These are phyloP conservation scores for Sinohyriopsis cumingii DNA, from an alignment of 2,888 invertebrate genomes.

Conservation along the genomic window DNA sequence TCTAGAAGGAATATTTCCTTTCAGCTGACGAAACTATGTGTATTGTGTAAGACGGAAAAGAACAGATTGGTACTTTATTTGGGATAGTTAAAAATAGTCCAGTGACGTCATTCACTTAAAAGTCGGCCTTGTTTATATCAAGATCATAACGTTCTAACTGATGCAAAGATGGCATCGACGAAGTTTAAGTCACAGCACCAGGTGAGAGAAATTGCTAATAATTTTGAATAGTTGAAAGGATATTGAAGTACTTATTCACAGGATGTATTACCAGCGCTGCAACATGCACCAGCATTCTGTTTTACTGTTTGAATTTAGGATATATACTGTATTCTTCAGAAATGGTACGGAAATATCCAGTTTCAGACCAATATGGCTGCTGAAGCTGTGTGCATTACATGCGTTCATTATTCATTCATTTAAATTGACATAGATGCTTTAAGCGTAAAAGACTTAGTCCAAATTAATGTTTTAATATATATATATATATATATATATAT, in stretches of 20 bases:
- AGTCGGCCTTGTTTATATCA: slow-evolving; percentile 22
- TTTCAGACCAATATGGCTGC: not conserved
- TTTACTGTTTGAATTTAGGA: not conserved
- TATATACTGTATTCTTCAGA: not conserved
- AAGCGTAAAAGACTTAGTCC: no score
- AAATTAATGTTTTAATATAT: no score
- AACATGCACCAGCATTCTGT: not conserved
- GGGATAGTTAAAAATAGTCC: no score
- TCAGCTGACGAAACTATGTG: no score
- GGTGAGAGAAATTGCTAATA: slow-evolving; percentile 29
- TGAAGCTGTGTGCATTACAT: not conserved
- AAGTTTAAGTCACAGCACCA: slow-evolving; percentile 48
- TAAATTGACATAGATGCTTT: no score
- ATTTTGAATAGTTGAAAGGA: not conserved
- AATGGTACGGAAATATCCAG: not conserved
- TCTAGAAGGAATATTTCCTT: no score
- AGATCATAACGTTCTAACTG: slow-evolving; percentile 40
- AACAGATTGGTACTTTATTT: no score
- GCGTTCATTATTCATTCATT: no score
- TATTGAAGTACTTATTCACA: no score
- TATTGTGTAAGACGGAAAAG: no score
- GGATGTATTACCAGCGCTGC: not conserved
- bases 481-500: no score
- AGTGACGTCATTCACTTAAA: slow-evolving; percentile 46
- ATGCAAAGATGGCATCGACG: slow-evolving; percentile 51